phyloP scores from a whole-genome alignment of 2,888 invertebrate species.

The Agrilus mali region DNA sequence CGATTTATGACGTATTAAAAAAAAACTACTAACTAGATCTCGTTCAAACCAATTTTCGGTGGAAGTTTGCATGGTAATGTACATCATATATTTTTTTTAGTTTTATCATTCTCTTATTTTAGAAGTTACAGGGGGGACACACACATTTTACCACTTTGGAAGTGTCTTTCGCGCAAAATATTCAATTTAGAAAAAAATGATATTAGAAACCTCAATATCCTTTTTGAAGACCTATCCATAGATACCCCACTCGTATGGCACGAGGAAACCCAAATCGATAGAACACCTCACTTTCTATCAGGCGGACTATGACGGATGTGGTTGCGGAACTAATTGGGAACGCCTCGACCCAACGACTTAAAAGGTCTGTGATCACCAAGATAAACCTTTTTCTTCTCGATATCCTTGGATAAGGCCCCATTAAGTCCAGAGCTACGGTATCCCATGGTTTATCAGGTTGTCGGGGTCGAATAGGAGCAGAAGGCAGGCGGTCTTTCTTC shows the following conservation, averaged over 20 bases:
- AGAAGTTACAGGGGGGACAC: too few relatives aligned
- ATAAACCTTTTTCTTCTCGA: conserved; percentile 7
- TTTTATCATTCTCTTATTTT: too few relatives aligned
- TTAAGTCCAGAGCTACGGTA: conserved; percentile 5
- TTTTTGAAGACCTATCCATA: conserved; percentile 5
- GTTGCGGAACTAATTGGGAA: conserved; percentile 8
- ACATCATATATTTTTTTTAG: too few relatives aligned
- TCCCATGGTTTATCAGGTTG: conserved; percentile 6
- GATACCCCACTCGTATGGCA: too few relatives aligned
- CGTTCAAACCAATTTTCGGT: too few relatives aligned
- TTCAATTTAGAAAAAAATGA: too few relatives aligned
- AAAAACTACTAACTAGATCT: too few relatives aligned
- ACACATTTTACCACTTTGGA: too few relatives aligned
- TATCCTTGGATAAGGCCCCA: conserved; percentile 8
- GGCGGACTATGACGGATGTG: background rate
- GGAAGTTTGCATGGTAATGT: too few relatives aligned
- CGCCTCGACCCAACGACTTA: conserved; percentile 16
- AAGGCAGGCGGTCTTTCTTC: conserved; percentile 3
- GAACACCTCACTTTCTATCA: conserved; percentile 9
- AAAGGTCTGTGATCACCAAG: conserved; percentile 15
- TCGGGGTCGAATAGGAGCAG: conserved; percentile 5
- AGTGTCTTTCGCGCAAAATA: too few relatives aligned
- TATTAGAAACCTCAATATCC: too few relatives aligned
- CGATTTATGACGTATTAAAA: too few relatives aligned
- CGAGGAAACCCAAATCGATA: conserved; percentile 6